Percentiles rank a stretch among this genome's conserved stretches.
Evolutionary conservation across 2,888 invertebrate species (phyloP).

Genomic region (Acleris laterana): DNA sequence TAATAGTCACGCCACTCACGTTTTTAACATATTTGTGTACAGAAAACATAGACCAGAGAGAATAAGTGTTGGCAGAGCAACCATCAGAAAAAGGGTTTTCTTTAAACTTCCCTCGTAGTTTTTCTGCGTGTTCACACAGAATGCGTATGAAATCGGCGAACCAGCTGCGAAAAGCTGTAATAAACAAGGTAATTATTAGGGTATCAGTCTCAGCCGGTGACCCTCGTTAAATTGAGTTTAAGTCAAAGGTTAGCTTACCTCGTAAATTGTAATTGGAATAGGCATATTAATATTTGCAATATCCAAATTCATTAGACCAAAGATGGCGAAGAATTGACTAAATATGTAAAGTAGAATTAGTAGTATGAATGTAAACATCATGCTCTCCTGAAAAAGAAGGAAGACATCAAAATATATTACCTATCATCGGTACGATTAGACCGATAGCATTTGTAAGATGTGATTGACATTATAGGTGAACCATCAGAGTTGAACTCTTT

Average conservation of each 20-base stretch:
- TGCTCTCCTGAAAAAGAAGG: constrained; percentile 70
- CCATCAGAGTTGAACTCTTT: no score
- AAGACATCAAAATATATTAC: no score
- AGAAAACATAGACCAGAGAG: constrained; percentile 72
- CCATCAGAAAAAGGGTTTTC: constrained; percentile 67
- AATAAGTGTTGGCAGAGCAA: constrained; percentile 66
- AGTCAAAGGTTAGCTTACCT: constrained; percentile 55
- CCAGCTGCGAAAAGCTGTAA: constrained; percentile 75
- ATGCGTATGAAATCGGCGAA: constrained; percentile 76
- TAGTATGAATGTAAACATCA: constrained; percentile 78
- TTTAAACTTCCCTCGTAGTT: constrained; percentile 63
- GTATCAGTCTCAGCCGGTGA: no score
- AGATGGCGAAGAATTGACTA: constrained; percentile 77
- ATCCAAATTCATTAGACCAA: constrained; percentile 76
- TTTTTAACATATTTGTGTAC: constrained; percentile 77
- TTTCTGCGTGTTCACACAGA: constrained; percentile 64
- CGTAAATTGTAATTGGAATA: constrained; percentile 73
- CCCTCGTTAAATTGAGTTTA: no score
- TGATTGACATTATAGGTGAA: no score
- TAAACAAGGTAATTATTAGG: constrained; percentile 7
- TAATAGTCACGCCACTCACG: constrained; percentile 52
- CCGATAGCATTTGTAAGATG: no score
- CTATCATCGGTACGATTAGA: no score
- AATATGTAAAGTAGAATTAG: constrained; percentile 73
- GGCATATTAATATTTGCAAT: constrained; percentile 76